Evolutionary conservation across 2,797 vertebrate genomes (phyloP).

Genomic region (Halcyon chelicuti): DNA sequence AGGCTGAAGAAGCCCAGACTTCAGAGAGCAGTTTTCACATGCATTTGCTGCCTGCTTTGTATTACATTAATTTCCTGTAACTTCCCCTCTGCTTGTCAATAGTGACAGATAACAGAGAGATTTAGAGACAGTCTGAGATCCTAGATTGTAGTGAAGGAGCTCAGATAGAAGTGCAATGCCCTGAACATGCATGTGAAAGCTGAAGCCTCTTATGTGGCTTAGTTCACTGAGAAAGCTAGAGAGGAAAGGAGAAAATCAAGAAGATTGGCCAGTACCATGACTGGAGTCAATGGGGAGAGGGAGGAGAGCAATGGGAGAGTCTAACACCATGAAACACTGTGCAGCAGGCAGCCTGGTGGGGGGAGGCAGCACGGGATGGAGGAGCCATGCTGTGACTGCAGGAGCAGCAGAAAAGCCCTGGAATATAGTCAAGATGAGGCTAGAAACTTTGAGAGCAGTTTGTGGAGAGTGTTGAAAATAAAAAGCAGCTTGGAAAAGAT

Average conservation of each 20-base stretch:
- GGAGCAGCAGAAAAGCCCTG: background rate
- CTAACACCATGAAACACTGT: background rate
- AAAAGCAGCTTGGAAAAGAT: background rate
- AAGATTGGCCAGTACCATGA: background rate
- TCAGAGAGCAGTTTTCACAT: background rate
- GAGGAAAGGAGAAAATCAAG: background rate
- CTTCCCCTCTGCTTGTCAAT: background rate
- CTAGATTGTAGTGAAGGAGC: background rate
- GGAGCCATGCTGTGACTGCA: background rate
- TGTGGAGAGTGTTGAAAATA: background rate
- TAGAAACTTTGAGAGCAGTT: background rate
- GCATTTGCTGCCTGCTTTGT: background rate
- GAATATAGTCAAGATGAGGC: background rate
- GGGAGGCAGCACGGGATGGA: background rate
- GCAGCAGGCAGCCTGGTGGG: rapidly evolving
- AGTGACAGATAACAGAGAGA: background rate
- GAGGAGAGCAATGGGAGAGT: background rate
- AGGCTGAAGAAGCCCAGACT: background rate
- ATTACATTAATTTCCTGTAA: background rate
- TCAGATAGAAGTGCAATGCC: background rate
- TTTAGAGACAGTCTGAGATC: background rate
- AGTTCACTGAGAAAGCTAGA: background rate
- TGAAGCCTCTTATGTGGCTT: background rate
- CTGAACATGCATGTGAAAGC: rapidly evolving
- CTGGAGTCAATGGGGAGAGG: background rate